Conservation (phyloP, 2,888 invertebrate species). For the Geotrupes spiniger region DNA sequence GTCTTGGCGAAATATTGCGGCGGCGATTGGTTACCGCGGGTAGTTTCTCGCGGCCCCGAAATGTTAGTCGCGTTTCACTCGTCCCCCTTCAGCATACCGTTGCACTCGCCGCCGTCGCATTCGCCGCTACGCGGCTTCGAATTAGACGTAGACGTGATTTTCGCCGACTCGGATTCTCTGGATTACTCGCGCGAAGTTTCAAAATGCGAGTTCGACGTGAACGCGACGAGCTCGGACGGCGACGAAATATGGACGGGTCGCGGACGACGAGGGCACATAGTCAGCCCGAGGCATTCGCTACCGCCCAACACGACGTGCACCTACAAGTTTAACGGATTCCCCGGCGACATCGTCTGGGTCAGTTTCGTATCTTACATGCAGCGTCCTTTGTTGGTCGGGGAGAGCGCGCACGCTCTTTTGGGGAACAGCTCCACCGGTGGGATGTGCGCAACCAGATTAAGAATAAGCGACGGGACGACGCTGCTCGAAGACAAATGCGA, state of each 20-base stretch:
- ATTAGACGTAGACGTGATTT: slow-evolving; percentile 82
- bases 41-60: slow-evolving; percentile 72
- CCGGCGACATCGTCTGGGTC: slow-evolving; percentile 80
- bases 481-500: slow-evolving; percentile 72
- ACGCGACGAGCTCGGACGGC: slow-evolving; percentile 67
- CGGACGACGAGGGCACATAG: slow-evolving; percentile 69
- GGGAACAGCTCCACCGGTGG: slow-evolving; percentile 43
- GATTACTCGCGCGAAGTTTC: slow-evolving; percentile 68
- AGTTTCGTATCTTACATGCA: slow-evolving; percentile 84
- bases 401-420: slow-evolving; percentile 42
- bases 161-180: slow-evolving; percentile 82
- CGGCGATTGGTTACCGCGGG: slow-evolving; percentile 79
- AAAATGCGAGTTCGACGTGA: slow-evolving; percentile 72
- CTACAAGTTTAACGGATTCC: slow-evolving; percentile 77
- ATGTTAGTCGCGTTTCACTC: slow-evolving; percentile 88
- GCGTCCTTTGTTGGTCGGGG: slow-evolving; percentile 65
- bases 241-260: slow-evolving; percentile 56
- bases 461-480: slow-evolving; percentile 72
- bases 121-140: slow-evolving; percentile 78
- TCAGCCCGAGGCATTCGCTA: slow-evolving; percentile 79
- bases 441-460: slow-evolving; percentile 67
- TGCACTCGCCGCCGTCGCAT: slow-evolving; percentile 62
- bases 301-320: slow-evolving; percentile 85
- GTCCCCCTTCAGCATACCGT: slow-evolving; percentile 77
- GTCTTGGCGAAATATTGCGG: slow-evolving; percentile 86